These are phyloP conservation scores for Lytechinus pictus DNA, from an alignment of 35 echinoderm and acorn worm genomes.

Conservation along the genomic window DNA sequence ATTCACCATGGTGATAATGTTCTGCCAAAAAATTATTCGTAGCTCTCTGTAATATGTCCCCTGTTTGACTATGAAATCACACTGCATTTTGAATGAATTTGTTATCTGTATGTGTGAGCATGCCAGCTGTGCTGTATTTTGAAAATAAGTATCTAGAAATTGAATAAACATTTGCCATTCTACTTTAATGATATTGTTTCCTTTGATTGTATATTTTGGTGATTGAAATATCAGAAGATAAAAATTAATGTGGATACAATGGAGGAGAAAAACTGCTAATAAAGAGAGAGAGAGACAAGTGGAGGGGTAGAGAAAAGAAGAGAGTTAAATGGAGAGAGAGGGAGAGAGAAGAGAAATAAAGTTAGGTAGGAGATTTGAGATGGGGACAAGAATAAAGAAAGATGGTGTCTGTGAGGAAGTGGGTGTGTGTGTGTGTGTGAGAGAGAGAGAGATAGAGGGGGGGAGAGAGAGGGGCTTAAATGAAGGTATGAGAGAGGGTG, in stretches of 20 bases:
- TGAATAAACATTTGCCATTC: constrained; percentile 19
- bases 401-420: no score
- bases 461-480: background rate
- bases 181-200: background rate
- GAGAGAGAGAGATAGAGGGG: background rate
- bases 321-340: background rate
- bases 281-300: background rate
- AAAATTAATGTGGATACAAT: background rate
- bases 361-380: background rate
- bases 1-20: background rate
- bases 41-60: background rate
- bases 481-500: background rate
- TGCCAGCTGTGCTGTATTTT: constrained; percentile 9
- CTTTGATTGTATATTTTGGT: background rate
- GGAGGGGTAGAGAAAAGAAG: no score
- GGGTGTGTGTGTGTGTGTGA: no score
- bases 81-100: background rate
- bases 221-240: no score
- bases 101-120: background rate
- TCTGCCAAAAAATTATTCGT: background rate
- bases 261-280: no score
- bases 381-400: background rate
- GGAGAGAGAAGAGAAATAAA: background rate
- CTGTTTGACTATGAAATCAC: background rate
- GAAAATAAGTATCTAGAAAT: constrained; percentile 13